phyloP scores from a whole-genome alignment of 2,888 invertebrate genomes.

The Drosophila cyrtoloma region DNA sequence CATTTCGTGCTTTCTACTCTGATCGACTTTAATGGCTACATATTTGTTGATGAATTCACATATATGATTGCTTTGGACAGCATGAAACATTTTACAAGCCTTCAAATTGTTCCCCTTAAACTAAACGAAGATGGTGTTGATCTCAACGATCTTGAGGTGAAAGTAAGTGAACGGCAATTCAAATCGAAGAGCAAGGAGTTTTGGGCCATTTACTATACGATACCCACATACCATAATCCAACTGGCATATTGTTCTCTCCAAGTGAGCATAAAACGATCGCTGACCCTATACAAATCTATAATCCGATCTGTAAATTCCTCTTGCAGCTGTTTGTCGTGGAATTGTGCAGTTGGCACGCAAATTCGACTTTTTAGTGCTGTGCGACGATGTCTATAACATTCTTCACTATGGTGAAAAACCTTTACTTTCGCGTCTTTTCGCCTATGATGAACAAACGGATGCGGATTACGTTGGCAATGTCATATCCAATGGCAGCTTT shows the following conservation, averaged over 20 bases:
- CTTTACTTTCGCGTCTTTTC: constrained; percentile 86
- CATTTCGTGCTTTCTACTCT: constrained; percentile 87
- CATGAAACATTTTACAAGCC: constrained; percentile 86
- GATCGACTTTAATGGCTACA: constrained; percentile 86
- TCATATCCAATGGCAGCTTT: constrained; percentile 88
- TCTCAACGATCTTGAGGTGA: constrained; percentile 85
- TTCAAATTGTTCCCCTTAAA: constrained; percentile 87
- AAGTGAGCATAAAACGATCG: constrained; percentile 73
- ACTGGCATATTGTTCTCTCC: constrained; percentile 86
- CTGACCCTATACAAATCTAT: neutral
- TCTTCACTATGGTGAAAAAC: constrained; percentile 85
- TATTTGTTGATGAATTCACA: constrained; percentile 89
- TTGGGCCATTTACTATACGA: constrained; percentile 87
- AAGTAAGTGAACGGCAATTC: constrained; percentile 83
- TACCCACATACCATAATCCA: constrained; percentile 88
- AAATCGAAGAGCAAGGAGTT: constrained; percentile 85
- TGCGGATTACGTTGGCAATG: constrained; percentile 85
- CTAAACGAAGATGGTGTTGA: constrained; percentile 87
- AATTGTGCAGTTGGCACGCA: constrained; percentile 85
- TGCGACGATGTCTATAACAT: constrained; percentile 89
- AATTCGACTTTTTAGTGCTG: constrained; percentile 85
- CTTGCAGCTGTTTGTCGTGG: constrained; percentile 83
- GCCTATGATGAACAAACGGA: constrained; percentile 86
- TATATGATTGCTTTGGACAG: constrained; percentile 88
- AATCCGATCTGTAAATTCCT: neutral